Evolutionary conservation across 2,888 invertebrate genomes (phyloP), one percentile per base, ranked within the genome.

Genomic region (Mesorhabditis spiculigera): DNA sequence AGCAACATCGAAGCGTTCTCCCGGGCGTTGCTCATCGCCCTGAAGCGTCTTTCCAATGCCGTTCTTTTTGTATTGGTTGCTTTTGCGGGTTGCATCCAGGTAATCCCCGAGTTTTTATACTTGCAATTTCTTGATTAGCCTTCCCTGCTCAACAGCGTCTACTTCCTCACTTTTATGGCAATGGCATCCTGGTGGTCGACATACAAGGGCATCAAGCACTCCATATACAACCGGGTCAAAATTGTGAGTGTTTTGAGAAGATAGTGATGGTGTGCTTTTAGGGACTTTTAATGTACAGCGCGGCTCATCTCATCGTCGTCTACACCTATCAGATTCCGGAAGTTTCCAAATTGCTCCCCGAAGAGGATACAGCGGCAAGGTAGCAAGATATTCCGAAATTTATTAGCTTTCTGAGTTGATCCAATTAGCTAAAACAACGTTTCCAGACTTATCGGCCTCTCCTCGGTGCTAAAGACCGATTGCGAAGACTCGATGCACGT

Each of bases 361-460:
- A 74, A 4, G 66, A 71, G 5, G 68, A 70, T 4, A 70, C 81
- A 43, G 16, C 74, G 4, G 76, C 81, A 6, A 77, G 82, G 78
- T 79, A 71, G 28, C 28, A 28, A 28, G 28, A 28, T 28, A 28
- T 28, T 28, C 28, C 28, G 28, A 28, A 28, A 28, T 28, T 28
- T 42, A 13, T 68, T 61, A 8, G 8, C 62, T 67, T 67, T n/a
- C 10, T 10, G 8, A 13, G 1, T 8, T 63, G 8, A 16, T 63
- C 41, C 16, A 16, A n/a, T n/a, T n/a, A 16, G 8, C 5, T 66
- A 63, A 43, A 45, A 43, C 58, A 4, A 41, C 3, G n/a, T 44
- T 78, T 84, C 58, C 88, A 93, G 95, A 86, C 90, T 94, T 83
- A 90, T 94, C 83, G 94, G 93, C 4, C 86, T 91, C 43, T 87